These are phyloP conservation scores for Athetis lepigone DNA, from an alignment of 2,888 invertebrate genomes.

Conservation along the genomic window DNA sequence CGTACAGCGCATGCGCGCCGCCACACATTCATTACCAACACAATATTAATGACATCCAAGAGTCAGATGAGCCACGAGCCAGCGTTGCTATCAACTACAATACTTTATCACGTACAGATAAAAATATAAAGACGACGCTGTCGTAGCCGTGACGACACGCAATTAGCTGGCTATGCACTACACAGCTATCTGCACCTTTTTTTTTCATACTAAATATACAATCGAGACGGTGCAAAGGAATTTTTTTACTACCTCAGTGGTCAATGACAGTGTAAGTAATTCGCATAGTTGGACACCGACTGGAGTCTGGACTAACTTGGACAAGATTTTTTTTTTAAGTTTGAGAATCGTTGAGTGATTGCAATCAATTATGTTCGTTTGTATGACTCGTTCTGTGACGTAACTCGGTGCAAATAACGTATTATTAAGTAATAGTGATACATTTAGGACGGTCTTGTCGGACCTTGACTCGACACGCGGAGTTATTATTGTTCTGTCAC, in stretches of 20 bases:
- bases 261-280: constrained; percentile 33
- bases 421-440: constrained; percentile 61
- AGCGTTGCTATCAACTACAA: constrained; percentile 39
- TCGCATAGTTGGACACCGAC: constrained; percentile 15
- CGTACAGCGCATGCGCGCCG: constrained; percentile 69
- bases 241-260: constrained; percentile 38
- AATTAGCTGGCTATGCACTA: constrained; percentile 68
- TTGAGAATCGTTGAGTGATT: constrained; percentile 1
- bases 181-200: constrained; percentile 66
- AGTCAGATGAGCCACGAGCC: constrained; percentile 38
- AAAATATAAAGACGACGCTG: constrained; percentile 55
- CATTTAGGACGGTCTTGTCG: constrained; percentile 68
- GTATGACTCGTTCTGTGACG: constrained; percentile 32
- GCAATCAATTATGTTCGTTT: constrained; percentile 15
- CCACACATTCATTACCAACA: constrained; percentile 61
- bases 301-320: too few species aligned
- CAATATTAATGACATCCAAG: constrained; percentile 57
- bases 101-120: constrained; percentile 33
- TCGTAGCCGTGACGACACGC: constrained; percentile 65
- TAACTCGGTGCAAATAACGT: constrained; percentile 45
- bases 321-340: constrained; percentile 2
- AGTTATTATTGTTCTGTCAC: constrained; percentile 78
- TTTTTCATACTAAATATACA: constrained; percentile 60
- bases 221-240: constrained; percentile 53
- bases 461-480: constrained; percentile 74